Base-by-base conservation (phyloP, 2,113 vertebrate genomes). In the Dicentrarchus labrax region DNA sequence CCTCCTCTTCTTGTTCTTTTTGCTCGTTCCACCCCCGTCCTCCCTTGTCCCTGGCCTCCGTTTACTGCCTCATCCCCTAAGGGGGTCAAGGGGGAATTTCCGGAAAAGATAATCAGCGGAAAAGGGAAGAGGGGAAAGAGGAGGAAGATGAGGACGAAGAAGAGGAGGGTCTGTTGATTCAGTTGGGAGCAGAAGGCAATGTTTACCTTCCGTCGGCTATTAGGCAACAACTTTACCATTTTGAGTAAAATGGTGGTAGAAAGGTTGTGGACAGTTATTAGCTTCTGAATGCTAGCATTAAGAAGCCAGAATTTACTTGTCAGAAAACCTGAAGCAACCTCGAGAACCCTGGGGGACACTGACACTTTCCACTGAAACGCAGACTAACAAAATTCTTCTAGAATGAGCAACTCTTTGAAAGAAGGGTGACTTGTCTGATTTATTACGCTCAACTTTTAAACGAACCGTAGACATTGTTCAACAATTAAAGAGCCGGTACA, bases 11-110 rank as follows among this genome's bases (percentile, higher is more conserved):
- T 64, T 53, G 62, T 53, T 81, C 9, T 51, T 17, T 36, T 24
- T 51, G 45, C 68, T 73, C 76, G 74, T 64, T 72, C 39, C 78
- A 53, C 61, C 74, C 84, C 76, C 76, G 64, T 72, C 39, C 78
- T 56, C 61, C 74, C 84, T 83, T 85, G 77, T 88, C 77, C 74
- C 54, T 12, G 62, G 61, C 38, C 65, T 59, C 61, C 53, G 19
- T 91, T 90, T 83, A 88, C 89, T 83, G 15, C 70, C 50, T 80
- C 72, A 41, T 53, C 24, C 76, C 81, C 85, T 74, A 5, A 74
- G 67, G 84, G 82, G 83, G 24, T 54, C 65, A 10, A 72, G 22
- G 82, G 89, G 92, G 88, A 73, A 86, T 92, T 93, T 87, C 85
- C 69, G 15, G 24, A 80, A 78, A 88, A 88, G 69, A 88, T 76